phyloP scores from a whole-genome alignment of 30 jellyfish, hydroid and myxozoan species.

The Clytia hemisphaerica region DNA sequence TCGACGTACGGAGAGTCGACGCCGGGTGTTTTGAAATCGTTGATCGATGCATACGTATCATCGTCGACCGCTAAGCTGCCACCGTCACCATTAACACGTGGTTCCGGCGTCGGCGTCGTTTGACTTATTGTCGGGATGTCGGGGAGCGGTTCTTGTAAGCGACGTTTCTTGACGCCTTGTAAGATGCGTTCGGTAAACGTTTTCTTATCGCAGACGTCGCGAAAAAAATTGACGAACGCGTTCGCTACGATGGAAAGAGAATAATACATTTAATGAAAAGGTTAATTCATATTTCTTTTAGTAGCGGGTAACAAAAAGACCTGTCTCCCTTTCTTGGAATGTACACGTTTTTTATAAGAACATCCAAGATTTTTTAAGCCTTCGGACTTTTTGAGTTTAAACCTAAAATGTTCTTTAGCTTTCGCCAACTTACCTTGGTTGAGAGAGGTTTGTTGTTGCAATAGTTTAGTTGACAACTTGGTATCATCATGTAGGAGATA shows the following conservation, averaged over 20 bases:
- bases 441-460: constrained; percentile 72
- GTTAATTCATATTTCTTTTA: background rate
- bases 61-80: constrained; percentile 37
- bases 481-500: constrained; percentile 76
- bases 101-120: constrained; percentile 4
- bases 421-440: constrained; percentile 69
- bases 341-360: no score
- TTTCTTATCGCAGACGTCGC: constrained; percentile 55
- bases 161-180: constrained; percentile 66
- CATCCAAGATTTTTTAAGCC: no score
- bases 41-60: constrained; percentile 47
- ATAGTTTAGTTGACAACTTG: constrained; percentile 54
- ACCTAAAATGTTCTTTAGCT: no score
- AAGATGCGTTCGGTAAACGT: constrained; percentile 63
- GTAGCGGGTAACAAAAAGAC: no score
- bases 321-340: no score
- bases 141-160: constrained; percentile 65
- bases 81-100: constrained; percentile 4
- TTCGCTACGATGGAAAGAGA: constrained; percentile 52
- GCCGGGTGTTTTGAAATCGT: constrained; percentile 18
- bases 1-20: constrained; percentile 61
- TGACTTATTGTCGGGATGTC: constrained; percentile 71
- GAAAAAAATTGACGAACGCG: constrained; percentile 79
- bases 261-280: background rate
- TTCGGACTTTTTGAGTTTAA: no score